phyloP scores from a whole-genome alignment of 2,113 vertebrate genomes.

The Panthera uncia region DNA sequence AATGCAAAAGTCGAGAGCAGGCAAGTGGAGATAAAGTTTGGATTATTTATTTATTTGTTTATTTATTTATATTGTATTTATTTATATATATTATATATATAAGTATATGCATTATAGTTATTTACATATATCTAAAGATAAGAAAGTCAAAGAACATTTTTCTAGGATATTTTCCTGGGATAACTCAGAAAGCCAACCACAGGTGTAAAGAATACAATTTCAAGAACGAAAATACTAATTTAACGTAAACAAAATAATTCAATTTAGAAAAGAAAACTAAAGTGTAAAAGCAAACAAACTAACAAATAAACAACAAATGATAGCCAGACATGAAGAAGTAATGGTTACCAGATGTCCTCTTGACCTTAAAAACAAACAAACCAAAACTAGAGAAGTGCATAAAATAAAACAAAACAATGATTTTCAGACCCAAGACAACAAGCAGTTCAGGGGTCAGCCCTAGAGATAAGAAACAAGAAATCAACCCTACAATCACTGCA shows the following conservation, averaged over 20 bases:
- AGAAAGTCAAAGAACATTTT: neutral
- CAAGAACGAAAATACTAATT: neutral
- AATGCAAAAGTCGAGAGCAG: neutral
- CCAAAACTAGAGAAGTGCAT: neutral
- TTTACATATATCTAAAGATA: neutral
- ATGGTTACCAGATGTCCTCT: neutral
- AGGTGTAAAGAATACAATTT: neutral
- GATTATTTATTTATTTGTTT: neutral
- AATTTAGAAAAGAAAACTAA: neutral
- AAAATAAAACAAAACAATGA: neutral
- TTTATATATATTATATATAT: too few species aligned
- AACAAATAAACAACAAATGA: neutral
- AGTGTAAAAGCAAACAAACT: neutral
- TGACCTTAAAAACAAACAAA: neutral
- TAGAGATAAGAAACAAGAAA: neutral
- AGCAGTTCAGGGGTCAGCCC: rapidly evolving
- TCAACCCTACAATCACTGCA: rapidly evolving
- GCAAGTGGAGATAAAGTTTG: neutral
- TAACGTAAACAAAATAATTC: neutral
- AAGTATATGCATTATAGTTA: neutral
- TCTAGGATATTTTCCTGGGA: neutral
- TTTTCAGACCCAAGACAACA: neutral
- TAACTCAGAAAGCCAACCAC: neutral
- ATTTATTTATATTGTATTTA: neutral
- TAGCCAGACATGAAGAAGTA: neutral